A percentile compares a stretch with the other conserved stretches of the same genome.
Conservation (phyloP, 2,888 invertebrate genomes). For the Sinhomidia bicolor region DNA sequence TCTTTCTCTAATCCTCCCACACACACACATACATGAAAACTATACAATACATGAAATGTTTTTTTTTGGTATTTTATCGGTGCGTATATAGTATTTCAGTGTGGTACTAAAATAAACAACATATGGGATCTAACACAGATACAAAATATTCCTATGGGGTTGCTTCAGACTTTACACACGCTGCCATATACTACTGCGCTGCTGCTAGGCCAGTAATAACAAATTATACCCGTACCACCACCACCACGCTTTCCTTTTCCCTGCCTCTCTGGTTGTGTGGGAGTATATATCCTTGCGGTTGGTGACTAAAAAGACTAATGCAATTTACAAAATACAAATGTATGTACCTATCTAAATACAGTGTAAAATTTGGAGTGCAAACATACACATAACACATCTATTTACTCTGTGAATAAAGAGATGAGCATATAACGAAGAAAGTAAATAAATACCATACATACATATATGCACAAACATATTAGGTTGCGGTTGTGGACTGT, state of each 20-base stretch:
- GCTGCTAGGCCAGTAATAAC: too few relatives aligned
- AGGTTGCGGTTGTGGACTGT: too few relatives aligned
- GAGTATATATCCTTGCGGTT: constrained; percentile 3
- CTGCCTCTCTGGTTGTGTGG: background rate
- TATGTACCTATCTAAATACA: background rate
- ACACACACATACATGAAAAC: too few relatives aligned
- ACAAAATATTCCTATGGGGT: constrained; percentile 14
- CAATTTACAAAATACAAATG: background rate
- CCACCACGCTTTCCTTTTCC: background rate
- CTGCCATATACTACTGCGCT: too few relatives aligned
- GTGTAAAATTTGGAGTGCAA: background rate
- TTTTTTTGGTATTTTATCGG: constrained; percentile 8
- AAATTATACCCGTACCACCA: too few relatives aligned
- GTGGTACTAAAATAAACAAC: constrained; percentile 36
- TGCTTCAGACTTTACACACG: background rate
- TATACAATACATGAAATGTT: background rate
- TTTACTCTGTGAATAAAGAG: background rate
- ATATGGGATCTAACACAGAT: constrained; percentile 33
- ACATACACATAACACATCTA: background rate
- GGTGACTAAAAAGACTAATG: constrained; percentile 34
- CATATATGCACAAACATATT: background rate
- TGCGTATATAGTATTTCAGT: background rate
- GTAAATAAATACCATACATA: background rate
- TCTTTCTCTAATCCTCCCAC: constrained; percentile 40
- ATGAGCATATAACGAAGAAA: background rate